Evolutionary conservation across 2,888 invertebrate species (phyloP).

Genomic region (Anticlea derivata): DNA sequence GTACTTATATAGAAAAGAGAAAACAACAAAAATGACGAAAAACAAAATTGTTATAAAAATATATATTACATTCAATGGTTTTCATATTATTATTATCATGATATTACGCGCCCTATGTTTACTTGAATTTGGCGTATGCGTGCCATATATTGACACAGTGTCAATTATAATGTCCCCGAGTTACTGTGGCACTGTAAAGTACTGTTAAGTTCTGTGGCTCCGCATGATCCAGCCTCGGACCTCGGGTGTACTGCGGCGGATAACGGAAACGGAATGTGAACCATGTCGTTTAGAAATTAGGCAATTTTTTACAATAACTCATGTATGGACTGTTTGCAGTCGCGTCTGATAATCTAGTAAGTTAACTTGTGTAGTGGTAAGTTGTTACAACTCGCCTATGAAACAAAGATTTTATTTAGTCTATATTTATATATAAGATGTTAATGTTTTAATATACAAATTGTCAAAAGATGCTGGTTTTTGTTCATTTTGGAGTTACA

Average conservation of each 20-base stretch:
- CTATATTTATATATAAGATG: constrained; percentile 28
- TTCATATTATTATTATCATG: too few relatives aligned
- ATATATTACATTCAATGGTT: too few relatives aligned
- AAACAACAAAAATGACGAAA: too few relatives aligned
- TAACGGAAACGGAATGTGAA: constrained; percentile 10
- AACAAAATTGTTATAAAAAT: too few relatives aligned
- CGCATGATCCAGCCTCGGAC: not conserved
- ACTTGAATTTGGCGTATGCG: too few relatives aligned
- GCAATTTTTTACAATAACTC: constrained; percentile 1
- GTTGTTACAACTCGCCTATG: constrained; percentile 21
- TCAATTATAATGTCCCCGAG: too few relatives aligned
- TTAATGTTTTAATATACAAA: constrained; percentile 29
- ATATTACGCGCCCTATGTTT: too few relatives aligned
- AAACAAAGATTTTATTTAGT: constrained; percentile 35
- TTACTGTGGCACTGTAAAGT: too few relatives aligned
- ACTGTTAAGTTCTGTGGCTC: not conserved
- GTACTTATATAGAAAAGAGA: too few relatives aligned
- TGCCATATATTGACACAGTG: too few relatives aligned
- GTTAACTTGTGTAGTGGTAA: constrained; percentile 12
- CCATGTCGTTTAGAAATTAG: constrained; percentile 6
- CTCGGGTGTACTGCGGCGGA: constrained; percentile 7
- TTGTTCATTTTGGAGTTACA: constrained; percentile 22
- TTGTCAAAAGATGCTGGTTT: constrained; percentile 32
- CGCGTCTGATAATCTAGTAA: constrained; percentile 8
- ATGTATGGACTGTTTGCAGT: constrained; percentile 12